phyloP scores from a whole-genome alignment of 2,113 vertebrate species.

The Takifugu flavidus region DNA sequence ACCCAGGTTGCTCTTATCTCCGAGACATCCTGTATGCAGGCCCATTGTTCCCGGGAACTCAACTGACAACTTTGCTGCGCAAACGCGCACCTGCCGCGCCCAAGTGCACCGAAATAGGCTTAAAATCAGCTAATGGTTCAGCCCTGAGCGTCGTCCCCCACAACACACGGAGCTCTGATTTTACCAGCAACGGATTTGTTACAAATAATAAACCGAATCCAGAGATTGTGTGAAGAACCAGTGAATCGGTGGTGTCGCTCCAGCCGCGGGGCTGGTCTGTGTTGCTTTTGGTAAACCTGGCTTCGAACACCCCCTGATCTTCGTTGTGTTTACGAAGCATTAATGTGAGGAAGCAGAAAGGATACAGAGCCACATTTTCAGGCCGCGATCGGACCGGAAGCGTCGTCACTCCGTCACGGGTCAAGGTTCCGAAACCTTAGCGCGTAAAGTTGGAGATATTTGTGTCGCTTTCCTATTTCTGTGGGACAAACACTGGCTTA shows the following conservation, averaged over 20 bases:
- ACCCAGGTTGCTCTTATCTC: slow-evolving; percentile 55
- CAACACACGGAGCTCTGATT: not conserved
- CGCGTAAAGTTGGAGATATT: too few relatives aligned
- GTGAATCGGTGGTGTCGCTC: too few relatives aligned
- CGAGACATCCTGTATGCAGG: slow-evolving; percentile 68
- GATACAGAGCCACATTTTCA: slow-evolving; percentile 45
- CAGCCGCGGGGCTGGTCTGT: slow-evolving; percentile 36
- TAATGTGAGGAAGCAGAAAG: slow-evolving; percentile 60
- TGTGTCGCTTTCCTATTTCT: too few relatives aligned
- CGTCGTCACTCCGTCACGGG: slow-evolving; percentile 18
- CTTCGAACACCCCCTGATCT: slow-evolving; percentile 68
- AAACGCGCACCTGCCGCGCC: slow-evolving; percentile 57
- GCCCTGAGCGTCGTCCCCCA: not conserved
- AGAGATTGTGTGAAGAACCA: not conserved
- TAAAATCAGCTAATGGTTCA: not conserved
- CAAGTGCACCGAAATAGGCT: not conserved
- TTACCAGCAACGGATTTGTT: not conserved
- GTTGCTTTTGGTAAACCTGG: slow-evolving; percentile 57
- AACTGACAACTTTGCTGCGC: slow-evolving; percentile 44
- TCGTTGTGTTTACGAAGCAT: slow-evolving; percentile 70
- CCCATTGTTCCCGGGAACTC: slow-evolving; percentile 55
- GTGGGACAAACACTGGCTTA: too few relatives aligned
- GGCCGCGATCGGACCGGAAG: slow-evolving; percentile 3
- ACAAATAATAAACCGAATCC: not conserved
- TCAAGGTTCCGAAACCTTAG: too few relatives aligned